Percentiles rank a stretch among this genome's conserved stretches.
Evolutionary conservation across 2,113 vertebrate genomes (phyloP).

Genomic region (Rhinichthys klamathensis): DNA sequence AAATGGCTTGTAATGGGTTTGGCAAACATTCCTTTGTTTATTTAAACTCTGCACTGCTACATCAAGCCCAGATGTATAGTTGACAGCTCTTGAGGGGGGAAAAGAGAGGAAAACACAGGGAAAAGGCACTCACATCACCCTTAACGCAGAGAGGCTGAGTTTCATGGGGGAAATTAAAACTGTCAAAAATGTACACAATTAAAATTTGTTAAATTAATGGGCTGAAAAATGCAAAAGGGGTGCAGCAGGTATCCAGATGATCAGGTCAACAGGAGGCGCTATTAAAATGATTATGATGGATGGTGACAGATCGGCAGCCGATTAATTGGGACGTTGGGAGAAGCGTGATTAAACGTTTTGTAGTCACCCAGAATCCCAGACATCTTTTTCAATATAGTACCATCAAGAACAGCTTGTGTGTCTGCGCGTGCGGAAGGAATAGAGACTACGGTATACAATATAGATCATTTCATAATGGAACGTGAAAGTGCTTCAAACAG

Average conservation of each 20-base stretch:
- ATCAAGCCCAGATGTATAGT: conserved; percentile 60
- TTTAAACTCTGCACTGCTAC: conserved; percentile 37
- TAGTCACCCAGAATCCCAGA: conserved; percentile 60
- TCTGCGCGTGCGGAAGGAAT: not conserved
- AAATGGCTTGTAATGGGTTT: conserved; percentile 44
- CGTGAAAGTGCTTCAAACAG: not conserved
- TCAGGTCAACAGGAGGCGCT: conserved; percentile 79
- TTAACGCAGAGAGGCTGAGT: conserved; percentile 58
- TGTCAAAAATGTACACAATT: conserved; percentile 81
- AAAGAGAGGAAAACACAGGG: conserved; percentile 41
- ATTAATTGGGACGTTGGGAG: conserved; percentile 72
- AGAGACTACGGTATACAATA: not conserved
- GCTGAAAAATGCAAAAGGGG: conserved; percentile 77
- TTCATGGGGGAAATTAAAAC: conserved; percentile 77
- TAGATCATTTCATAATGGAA: not conserved
- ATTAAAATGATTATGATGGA: conserved; percentile 84
- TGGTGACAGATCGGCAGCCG: conserved; percentile 70
- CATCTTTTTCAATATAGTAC: conserved; percentile 47
- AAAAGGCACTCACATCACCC: conserved; percentile 23
- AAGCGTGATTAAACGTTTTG: conserved; percentile 62
- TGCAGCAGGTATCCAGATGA: conserved; percentile 83
- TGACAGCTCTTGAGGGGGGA: conserved; percentile 47
- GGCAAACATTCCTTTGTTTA: conserved; percentile 54
- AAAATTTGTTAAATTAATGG: conserved; percentile 88
- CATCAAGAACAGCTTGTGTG: conserved; percentile 46